Base-by-base conservation (phyloP, 2,797 vertebrate genomes). In the Rallus crepitans region DNA sequence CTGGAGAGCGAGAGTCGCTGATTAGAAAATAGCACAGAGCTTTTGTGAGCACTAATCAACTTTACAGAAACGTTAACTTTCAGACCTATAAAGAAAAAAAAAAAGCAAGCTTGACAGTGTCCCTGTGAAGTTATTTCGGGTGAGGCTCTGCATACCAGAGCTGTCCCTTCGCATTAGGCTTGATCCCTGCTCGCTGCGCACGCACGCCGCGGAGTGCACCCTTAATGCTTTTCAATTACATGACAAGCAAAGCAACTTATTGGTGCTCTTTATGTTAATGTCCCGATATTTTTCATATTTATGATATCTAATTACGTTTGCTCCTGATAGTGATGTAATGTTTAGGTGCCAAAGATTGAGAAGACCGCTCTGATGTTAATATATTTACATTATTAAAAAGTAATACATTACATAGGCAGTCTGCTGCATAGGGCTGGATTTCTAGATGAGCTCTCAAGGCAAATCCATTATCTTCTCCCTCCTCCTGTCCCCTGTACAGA, bases 331-430 rank as follows among this genome's bases (percentile, higher is more conserved):
- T 96, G 96, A 97, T 97, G 78, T 91, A 97, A 98, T 87, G 84
- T 96, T 97, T 96, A 96, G 89, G 79, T 95, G 90, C 76, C 47
- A 85, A 87, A 87, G 87, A 96, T 64, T 96, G 96, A 97, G 97
- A 96, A 88, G 94, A 37, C 71, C 3, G 33, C 83, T 92, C 78
- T 97, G 93, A 96, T 73, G 79, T 93, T 97, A 94, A 97, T 97
- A 94, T 96, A 97, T 98, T 97, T 97, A 95, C 87, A 91, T 97
- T 97, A 97, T 97, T 97, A 96, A 96, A 93, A 97, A 95, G 80
- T 87, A 96, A 94, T 97, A 82, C 80, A 86, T 97, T 97, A 93
- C 68, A 82, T 39, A 95, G 92, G 91, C 68, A 95, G 91, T 84
- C 66, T 94, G 95, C 92, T 95, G 66, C 4, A 25, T 64, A 64